Conservation (phyloP, 2,113 vertebrate genomes). For the Sturnira hondurensis region DNA sequence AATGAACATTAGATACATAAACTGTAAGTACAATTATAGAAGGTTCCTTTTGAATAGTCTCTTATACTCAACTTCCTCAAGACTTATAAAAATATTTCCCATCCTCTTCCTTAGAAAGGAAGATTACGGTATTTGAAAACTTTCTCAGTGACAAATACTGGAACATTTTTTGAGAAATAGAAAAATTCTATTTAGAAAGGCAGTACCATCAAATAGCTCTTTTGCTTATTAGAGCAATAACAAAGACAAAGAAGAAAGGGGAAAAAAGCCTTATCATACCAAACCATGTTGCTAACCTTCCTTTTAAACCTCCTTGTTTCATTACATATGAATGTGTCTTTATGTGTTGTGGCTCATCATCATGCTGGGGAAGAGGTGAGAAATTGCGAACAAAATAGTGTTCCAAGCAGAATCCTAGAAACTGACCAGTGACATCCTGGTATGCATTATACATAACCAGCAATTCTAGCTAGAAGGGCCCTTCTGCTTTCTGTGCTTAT, state of each 20-base stretch:
- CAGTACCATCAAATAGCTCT: background rate
- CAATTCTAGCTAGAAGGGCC: background rate
- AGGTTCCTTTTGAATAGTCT: background rate
- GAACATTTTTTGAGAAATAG: constrained; percentile 13
- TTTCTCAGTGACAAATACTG: background rate
- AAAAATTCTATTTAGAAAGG: background rate
- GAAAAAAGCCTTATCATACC: background rate
- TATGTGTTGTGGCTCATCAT: background rate
- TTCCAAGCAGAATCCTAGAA: background rate
- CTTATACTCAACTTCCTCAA: background rate
- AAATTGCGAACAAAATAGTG: constrained; percentile 1
- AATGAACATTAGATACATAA: background rate
- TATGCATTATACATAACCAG: background rate
- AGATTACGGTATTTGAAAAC: background rate
- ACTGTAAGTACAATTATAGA: background rate
- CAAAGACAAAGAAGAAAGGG: constrained; percentile 1
- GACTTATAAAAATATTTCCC: constrained; percentile 15
- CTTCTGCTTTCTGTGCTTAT: background rate
- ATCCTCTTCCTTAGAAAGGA: constrained; percentile 12
- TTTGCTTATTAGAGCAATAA: constrained; percentile 26
- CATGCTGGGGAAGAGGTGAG: background rate
- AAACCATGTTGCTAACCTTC: background rate
- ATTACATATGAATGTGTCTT: background rate
- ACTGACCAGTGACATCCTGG: background rate
- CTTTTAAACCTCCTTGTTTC: background rate